phyloP scores from a whole-genome alignment of 2,113 vertebrate genomes.

The Anarhynchus alexandrinus region DNA sequence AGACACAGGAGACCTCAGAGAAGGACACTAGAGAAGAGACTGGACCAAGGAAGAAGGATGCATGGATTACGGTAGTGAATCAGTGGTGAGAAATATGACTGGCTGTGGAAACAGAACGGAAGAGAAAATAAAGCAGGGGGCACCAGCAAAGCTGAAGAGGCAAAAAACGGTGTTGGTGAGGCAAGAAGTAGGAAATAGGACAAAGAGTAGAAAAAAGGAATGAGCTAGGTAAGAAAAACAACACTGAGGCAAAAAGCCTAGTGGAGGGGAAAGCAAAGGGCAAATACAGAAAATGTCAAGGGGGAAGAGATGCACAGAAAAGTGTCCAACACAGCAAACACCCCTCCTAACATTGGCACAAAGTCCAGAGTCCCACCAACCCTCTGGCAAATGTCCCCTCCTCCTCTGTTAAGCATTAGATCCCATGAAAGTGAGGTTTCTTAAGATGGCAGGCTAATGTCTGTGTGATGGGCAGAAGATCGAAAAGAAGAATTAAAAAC shows the following conservation, averaged over 20 bases:
- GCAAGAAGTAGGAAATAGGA: neutral
- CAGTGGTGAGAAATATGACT: neutral
- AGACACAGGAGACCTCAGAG: neutral
- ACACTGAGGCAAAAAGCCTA: neutral
- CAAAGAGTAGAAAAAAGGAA: neutral
- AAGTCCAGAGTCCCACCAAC: neutral
- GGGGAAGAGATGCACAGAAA: fast-evolving
- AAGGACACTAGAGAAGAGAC: neutral
- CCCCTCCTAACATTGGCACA: neutral
- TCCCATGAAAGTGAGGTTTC: neutral
- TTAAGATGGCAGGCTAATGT: neutral
- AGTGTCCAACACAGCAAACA: neutral
- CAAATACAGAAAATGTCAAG: neutral
- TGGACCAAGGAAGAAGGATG: neutral
- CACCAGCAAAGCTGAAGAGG: neutral
- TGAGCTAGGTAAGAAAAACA: neutral
- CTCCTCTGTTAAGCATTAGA: neutral
- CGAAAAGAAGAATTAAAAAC: neutral
- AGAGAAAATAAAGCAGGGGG: neutral
- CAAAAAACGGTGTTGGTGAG: neutral
- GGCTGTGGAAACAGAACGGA: neutral
- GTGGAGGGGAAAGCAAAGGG: neutral
- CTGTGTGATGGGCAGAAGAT: neutral
- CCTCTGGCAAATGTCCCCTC: neutral
- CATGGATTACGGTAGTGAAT: fast-evolving